phyloP scores from a whole-genome alignment of 2,888 invertebrate genomes.

The Acanthosepion pharaonis region DNA sequence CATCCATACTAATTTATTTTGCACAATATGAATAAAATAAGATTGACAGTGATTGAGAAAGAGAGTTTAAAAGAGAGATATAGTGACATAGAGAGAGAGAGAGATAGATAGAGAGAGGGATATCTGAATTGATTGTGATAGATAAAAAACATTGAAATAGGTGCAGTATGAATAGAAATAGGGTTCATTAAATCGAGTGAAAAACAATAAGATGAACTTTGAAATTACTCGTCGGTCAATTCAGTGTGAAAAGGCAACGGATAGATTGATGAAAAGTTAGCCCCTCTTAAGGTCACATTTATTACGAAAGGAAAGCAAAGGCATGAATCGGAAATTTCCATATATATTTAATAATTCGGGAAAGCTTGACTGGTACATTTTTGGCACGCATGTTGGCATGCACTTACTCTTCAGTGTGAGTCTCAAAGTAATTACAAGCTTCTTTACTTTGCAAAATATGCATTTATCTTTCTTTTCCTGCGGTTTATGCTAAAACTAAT shows the following conservation, averaged over 20 bases:
- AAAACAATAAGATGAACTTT: background rate
- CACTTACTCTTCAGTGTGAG: background rate
- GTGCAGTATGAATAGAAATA: too few species aligned
- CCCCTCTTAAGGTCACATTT: background rate
- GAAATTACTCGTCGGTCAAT: background rate
- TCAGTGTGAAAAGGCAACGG: background rate
- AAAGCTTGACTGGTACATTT: background rate
- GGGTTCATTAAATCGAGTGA: too few species aligned
- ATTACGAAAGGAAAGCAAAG: background rate
- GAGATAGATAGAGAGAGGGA: background rate
- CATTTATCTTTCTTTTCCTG: background rate
- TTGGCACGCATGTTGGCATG: background rate
- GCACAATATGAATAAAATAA: too few species aligned
- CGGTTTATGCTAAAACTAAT: too few species aligned
- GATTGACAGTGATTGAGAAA: too few species aligned
- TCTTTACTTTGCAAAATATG: too few species aligned
- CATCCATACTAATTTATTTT: too few species aligned
- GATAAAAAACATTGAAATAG: background rate
- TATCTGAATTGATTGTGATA: background rate
- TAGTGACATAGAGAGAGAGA: background rate
- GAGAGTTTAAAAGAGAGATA: background rate
- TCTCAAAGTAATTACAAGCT: background rate
- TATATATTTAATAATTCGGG: background rate
- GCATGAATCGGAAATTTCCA: background rate
- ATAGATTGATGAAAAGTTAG: background rate